These are phyloP conservation scores for zebrafish (Danio rerio) DNA, from an alignment of 2,113 vertebrate genomes.

Conservation along the genomic window GRCz12tu NC_133188.1:34681501-34682000, in stretches of 20 bases:
- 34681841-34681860: too few relatives aligned
- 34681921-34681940: too few relatives aligned
- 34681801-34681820: too few relatives aligned
- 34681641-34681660: slow-evolving; percentile 26
- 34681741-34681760: neutral
- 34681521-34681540: slow-evolving; percentile 16
- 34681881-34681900: too few relatives aligned
- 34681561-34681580: slow-evolving; percentile 21
- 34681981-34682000: too few relatives aligned
- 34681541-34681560: slow-evolving; percentile 17
- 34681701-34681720: neutral
- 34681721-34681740: neutral
- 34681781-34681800: neutral
- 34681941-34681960: too few relatives aligned
- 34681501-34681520: slow-evolving; percentile 25
- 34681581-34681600: slow-evolving; percentile 22
- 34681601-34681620: slow-evolving; percentile 25
- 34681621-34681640: slow-evolving; percentile 26
- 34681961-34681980: too few relatives aligned
- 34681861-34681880: too few relatives aligned
- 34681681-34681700: slow-evolving; percentile 18
- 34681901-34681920: too few relatives aligned
- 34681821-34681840: too few relatives aligned
- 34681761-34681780: neutral
- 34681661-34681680: slow-evolving; percentile 25